Conservation (phyloP, 2,888 invertebrate species). For the Eretmocerus hayati region DNA sequence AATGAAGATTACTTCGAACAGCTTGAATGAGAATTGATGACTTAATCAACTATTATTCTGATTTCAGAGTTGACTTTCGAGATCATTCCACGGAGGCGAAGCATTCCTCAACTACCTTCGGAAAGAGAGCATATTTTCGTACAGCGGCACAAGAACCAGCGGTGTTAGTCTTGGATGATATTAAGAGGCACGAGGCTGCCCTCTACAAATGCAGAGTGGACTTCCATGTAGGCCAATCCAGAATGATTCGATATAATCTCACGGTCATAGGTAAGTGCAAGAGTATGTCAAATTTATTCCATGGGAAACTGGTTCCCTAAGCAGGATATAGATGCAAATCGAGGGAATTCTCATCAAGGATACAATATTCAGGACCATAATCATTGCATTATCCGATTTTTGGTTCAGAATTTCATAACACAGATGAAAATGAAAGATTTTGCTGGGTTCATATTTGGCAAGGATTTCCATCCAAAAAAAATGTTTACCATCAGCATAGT, state of each 20-base stretch:
- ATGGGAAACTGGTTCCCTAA: no score
- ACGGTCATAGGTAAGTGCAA: slow-evolving; percentile 76
- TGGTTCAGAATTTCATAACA: no score
- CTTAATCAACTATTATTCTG: background rate
- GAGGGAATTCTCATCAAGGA: no score
- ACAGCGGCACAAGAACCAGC: slow-evolving; percentile 71
- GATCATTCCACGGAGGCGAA: slow-evolving; percentile 71
- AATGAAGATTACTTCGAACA: no score
- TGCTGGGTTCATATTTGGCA: no score
- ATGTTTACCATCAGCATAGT: no score
- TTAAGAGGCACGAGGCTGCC: slow-evolving; percentile 81
- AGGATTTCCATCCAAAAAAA: no score
- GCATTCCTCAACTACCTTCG: slow-evolving; percentile 83
- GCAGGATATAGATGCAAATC: no score
- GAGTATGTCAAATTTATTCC: no score
- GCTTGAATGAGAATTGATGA: background rate
- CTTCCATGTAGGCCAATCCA: slow-evolving; percentile 83
- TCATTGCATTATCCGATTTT: no score
- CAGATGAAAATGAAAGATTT: no score
- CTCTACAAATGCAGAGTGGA: slow-evolving; percentile 85
- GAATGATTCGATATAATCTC: slow-evolving; percentile 82
- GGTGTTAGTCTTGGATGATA: slow-evolving; percentile 74
- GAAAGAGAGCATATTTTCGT: slow-evolving; percentile 75
- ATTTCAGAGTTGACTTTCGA: slow-evolving; percentile 75
- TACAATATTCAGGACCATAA: no score